Evolutionary conservation across 1,140 invertebrate genomes (phyloP).

Genomic region (Pogonognathellus flavescens): DNA sequence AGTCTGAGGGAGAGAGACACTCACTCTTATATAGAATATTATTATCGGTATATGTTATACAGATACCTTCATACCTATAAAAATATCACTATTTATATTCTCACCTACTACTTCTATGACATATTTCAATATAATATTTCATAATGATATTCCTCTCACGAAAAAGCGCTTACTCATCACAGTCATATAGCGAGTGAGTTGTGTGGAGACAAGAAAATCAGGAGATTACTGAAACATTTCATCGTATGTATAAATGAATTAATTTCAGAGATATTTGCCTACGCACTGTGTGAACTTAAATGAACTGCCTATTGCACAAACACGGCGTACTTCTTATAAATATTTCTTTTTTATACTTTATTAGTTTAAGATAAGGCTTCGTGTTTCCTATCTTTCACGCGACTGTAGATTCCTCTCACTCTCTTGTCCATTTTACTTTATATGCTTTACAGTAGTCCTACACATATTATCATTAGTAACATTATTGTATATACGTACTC

Average conservation of each 20-base stretch:
- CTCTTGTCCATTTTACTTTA: not conserved
- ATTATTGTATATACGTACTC: too few species aligned
- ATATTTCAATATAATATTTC: not conserved
- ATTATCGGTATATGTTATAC: not conserved
- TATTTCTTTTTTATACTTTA: not conserved
- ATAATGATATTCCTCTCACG: slow-evolving; percentile 27
- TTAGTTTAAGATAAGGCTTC: not conserved
- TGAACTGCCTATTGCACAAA: not conserved
- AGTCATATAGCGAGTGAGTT: not conserved
- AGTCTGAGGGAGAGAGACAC: slow-evolving; percentile 12
- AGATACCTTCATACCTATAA: not conserved
- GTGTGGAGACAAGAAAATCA: slow-evolving; percentile 42
- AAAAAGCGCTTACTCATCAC: slow-evolving; percentile 38
- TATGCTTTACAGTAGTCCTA: not conserved
- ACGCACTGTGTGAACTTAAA: slow-evolving; percentile 17
- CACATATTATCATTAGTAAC: not conserved
- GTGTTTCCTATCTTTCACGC: not conserved
- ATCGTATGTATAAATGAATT: slow-evolving; percentile 28
- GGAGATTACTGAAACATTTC: slow-evolving; percentile 13
- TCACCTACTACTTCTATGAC: not conserved
- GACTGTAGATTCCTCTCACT: too few species aligned
- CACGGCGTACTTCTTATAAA: not conserved
- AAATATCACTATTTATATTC: not conserved
- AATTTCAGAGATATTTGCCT: slow-evolving; percentile 28
- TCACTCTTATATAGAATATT: not conserved